These are phyloP conservation scores for Bombylius discolor DNA, from an alignment of 2,888 invertebrate genomes.

Conservation along the genomic window DNA sequence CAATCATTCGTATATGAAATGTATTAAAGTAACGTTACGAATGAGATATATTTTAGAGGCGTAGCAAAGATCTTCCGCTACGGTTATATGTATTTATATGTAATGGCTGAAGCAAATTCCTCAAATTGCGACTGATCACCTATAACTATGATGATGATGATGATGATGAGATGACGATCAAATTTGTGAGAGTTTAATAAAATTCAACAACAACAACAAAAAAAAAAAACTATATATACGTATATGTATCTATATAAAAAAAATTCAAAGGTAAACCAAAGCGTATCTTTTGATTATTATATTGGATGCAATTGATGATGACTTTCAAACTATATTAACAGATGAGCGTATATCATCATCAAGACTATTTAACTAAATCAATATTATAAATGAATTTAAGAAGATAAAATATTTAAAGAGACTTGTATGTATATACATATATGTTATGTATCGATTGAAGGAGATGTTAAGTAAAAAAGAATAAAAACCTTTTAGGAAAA, in stretches of 20 bases:
- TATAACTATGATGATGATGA: not conserved
- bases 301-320: not conserved
- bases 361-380: not conserved
- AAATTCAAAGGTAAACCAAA: no score
- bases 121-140: not conserved
- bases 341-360: not conserved
- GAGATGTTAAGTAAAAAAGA: no score
- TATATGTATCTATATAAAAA: not conserved
- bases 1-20: not conserved
- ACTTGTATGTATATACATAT: no score
- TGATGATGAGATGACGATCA: not conserved
- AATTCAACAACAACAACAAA: not conserved
- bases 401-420: no score
- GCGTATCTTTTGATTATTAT: not conserved
- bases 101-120: not conserved
- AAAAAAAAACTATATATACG: not conserved
- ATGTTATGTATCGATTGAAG: no score
- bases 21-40: not conserved
- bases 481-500: no score
- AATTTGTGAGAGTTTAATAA: not conserved
- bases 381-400: not conserved
- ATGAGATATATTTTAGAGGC: not conserved
- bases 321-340: not conserved
- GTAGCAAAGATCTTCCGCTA: not conserved
- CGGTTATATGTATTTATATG: not conserved